Evolutionary conservation across 2,888 invertebrate genomes (phyloP), one percentile per base, ranked within the genome.

Genomic region (Drosophila antonietae): DNA sequence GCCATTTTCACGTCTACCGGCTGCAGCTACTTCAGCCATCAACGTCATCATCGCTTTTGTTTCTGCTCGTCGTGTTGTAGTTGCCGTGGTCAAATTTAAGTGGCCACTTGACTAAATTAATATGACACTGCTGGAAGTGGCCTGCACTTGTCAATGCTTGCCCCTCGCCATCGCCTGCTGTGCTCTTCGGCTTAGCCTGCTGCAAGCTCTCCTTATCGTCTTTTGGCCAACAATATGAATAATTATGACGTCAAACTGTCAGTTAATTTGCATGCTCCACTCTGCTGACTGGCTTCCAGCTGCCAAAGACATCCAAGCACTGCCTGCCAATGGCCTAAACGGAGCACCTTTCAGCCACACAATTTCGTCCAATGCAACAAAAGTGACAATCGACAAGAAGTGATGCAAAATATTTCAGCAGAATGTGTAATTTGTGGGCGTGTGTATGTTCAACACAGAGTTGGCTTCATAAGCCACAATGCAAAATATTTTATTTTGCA

Each of bases 81-180:
- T 78, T 75, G 80, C 72, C 73, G 65, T 83, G 84, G 73, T 73
- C 83, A 79, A 84, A 78, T 88, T 86, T 86, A 86, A 86, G 88
- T 88, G 88, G 85, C 85, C 81, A 86, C 85, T 86, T 88, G 85
- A 88, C 85, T 86, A 86, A 86, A 86, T 86, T 86, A 86, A 88
- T 86, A 86, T 82, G 88, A 83, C 85, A 86, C 86, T 84, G 88
- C 68, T 76, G 81, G 72, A 78, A 88, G 81, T 81, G 83, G 73
- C 61, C 77, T 53, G 81, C 77, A 83, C 86, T 81, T 83, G 81
- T 71, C 79, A 70, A 52, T 65, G 39, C 68, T 43, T 35, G 10
- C 20, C 33, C 43, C 46, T 7, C 23, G 31, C 49, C 44, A 8
- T 37, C 4, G 43, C 43, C 14, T 28, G 20, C 46, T 18, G 20